Evolutionary conservation across 2,888 invertebrate genomes (phyloP), one percentile per base, ranked within the genome.

Genomic region (Latheticus oryzae): DNA sequence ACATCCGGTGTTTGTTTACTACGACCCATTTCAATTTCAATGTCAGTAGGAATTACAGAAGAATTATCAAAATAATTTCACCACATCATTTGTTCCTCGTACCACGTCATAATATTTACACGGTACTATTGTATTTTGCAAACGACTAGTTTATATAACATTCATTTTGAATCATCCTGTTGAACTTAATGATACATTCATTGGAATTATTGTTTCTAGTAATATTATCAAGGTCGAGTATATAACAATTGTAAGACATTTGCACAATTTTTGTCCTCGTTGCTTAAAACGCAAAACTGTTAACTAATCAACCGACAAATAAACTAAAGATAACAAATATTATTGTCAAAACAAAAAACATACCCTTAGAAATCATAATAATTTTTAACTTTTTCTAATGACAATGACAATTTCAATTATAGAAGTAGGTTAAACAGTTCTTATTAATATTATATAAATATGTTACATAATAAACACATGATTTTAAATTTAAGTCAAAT

Each of bases 161-260:
- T 4, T 4, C 21, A 26, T 33, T 32, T 52, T 52, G 42, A 52
- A 52, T 52, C 52, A 52, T 52, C 52, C 9, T 23, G 52, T 40
- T 42, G 33, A 52, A 52, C 30, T 30, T 55, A 55, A 53, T 30
- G 38, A 47, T 38, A 55, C 47, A 47, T 55, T 48, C 55, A 55
- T 55, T 40, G 38, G 47, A 35, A 55, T 38, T 55, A 48, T 55
- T 55, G 55, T 55, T 47, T 47, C 37, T 48, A 47, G 38, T 55
- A 48, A 24, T 28, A 45, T 23, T 54, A 47, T 47, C 55, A 55
- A 55, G 55, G 55, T 38, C 38, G 28, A 7, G 26, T 28, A 33
- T 24, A 35, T 15, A 47, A 47, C 35, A 47, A 33, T 47, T 47
- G 47, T 54, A 37, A 35, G 23, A 26, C 24, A 37, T 32, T 32